phyloP scores from a whole-genome alignment of 2,888 invertebrate genomes.

The Linnaemya tessellans region DNA sequence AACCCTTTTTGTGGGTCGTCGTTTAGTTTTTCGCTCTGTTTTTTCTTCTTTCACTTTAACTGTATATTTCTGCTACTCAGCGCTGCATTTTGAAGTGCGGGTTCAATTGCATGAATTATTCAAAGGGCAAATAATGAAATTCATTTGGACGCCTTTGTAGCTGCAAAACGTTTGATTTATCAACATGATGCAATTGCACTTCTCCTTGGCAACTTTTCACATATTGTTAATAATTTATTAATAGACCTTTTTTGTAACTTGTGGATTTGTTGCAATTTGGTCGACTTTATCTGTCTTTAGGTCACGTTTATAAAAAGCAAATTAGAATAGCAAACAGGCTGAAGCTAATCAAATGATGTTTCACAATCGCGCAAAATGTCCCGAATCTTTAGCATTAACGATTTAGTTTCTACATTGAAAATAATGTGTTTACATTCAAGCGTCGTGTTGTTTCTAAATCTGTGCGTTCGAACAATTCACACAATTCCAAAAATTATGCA shows the following conservation, averaged over 20 bases:
- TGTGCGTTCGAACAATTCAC: too few relatives aligned
- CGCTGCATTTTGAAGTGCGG: conserved; percentile 48
- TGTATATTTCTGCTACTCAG: conserved; percentile 27
- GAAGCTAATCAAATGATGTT: neutral
- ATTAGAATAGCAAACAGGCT: neutral
- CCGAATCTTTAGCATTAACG: neutral
- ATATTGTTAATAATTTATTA: conserved; percentile 24
- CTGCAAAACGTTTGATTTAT: conserved; percentile 72
- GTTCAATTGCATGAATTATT: conserved; percentile 73
- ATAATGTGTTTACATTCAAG: neutral
- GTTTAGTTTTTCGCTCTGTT: conserved; percentile 22
- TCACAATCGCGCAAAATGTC: neutral
- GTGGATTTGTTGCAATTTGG: neutral
- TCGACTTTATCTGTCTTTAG: neutral
- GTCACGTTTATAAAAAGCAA: neutral
- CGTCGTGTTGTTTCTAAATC: too few relatives aligned
- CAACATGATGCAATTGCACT: conserved; percentile 14
- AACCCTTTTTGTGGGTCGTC: conserved; percentile 58
- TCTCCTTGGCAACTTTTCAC: conserved; percentile 4
- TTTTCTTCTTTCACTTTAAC: neutral
- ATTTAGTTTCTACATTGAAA: neutral
- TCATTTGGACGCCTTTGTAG: conserved; percentile 72
- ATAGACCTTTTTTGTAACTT: conserved; percentile 8
- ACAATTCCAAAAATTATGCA: too few relatives aligned
- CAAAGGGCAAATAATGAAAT: conserved; percentile 74